Evolutionary conservation across 2,888 invertebrate species (phyloP).

Genomic region (Nomada ruficornis): DNA sequence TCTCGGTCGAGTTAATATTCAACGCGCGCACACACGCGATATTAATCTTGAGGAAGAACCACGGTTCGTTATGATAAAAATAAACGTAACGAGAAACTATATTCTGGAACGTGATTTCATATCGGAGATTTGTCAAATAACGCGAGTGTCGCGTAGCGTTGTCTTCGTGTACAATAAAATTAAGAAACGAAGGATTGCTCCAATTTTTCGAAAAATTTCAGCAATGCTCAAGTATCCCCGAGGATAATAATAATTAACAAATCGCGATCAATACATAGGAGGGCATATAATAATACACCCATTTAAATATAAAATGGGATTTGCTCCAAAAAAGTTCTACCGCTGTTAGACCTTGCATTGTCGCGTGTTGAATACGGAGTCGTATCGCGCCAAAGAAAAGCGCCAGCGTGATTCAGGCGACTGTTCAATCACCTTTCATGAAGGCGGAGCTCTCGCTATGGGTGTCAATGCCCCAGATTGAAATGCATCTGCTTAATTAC

Average conservation of each 20-base stretch:
- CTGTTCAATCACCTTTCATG: constrained; percentile 23
- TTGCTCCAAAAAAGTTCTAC: too few species aligned
- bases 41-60: not conserved
- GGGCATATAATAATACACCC: too few species aligned
- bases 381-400: not conserved
- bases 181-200: not conserved
- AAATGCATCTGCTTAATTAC: constrained; percentile 60
- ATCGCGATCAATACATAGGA: too few species aligned
- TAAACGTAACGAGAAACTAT: not conserved
- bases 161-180: constrained; percentile 16
- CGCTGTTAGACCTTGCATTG: too few species aligned
- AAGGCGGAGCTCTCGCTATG: constrained; percentile 2
- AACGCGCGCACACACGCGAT: not conserved
- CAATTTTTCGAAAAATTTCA: not conserved
- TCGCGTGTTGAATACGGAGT: too few species aligned
- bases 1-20: not conserved
- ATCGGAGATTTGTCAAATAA: constrained; percentile 1
- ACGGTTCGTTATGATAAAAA: not conserved
- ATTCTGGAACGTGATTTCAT: not conserved
- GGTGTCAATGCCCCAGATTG: constrained; percentile 49
- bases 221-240: too few species aligned
- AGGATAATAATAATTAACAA: too few species aligned
- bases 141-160: not conserved
- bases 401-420: not conserved
- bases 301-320: too few species aligned